Evolutionary conservation across 2,888 invertebrate genomes (phyloP).

Genomic region (Cryptus armator): DNA sequence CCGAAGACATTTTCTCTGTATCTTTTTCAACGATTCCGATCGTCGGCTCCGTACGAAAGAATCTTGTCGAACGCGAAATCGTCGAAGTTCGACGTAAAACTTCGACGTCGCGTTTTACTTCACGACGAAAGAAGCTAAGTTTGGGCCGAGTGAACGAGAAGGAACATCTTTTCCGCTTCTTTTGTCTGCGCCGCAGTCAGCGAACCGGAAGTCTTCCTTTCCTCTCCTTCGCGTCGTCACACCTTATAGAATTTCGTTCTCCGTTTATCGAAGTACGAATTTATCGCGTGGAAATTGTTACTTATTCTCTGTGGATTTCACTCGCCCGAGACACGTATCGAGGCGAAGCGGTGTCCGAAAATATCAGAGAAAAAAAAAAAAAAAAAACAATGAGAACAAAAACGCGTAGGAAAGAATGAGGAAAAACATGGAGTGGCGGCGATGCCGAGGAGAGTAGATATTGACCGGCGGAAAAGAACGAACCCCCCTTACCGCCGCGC

Average conservation of each 20-base stretch:
- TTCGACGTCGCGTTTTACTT: conserved; percentile 3
- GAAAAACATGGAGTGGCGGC: conserved; percentile 47
- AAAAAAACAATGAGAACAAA: conserved; percentile 1
- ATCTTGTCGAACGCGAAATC: neutral
- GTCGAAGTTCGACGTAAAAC: conserved; percentile 17
- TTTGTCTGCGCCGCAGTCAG: conserved; percentile 16
- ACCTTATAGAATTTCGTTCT: conserved; percentile 61
- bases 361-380: conserved; percentile 48
- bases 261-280: conserved; percentile 40
- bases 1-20: neutral
- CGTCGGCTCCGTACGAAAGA: neutral
- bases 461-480: conserved; percentile 56
- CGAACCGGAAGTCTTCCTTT: conserved; percentile 35
- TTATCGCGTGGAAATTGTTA: conserved; percentile 59
- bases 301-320: conserved; percentile 34
- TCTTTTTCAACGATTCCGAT: conserved; percentile 3
- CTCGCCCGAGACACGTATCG: conserved; percentile 40
- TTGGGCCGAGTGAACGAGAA: neutral
- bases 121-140: conserved; percentile 13
- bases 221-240: neutral
- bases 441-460: conserved; percentile 57
- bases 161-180: neutral
- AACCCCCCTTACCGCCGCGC: neutral
- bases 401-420: conserved; percentile 14
- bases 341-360: conserved; percentile 30